Conservation (phyloP, 1,140 invertebrate genomes). For the Cotesia glomerata region DNA sequence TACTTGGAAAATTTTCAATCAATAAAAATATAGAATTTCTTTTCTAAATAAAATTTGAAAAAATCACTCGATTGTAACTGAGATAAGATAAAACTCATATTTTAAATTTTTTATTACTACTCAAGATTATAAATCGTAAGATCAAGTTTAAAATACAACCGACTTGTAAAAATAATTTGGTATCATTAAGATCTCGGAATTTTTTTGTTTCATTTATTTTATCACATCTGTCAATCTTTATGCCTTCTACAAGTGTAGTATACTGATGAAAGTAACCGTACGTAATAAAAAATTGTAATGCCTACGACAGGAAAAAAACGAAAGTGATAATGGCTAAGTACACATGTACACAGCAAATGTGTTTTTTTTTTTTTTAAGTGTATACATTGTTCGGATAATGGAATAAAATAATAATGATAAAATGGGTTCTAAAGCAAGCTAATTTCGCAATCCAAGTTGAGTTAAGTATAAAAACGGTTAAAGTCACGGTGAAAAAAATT, state of each 20-base stretch:
- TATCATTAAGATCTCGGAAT: slow-evolving; percentile 3
- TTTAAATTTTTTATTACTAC: background rate
- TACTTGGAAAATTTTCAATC: too few species aligned
- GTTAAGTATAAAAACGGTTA: background rate
- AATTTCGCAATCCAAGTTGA: background rate
- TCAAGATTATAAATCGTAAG: slow-evolving; percentile 10
- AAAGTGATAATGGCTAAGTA: too few species aligned
- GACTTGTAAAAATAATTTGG: background rate
- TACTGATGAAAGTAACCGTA: background rate
- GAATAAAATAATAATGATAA: background rate
- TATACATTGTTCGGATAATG: too few species aligned
- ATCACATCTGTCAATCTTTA: slow-evolving; percentile 5
- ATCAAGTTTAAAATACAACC: background rate
- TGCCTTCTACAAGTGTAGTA: background rate
- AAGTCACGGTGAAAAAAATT: slow-evolving; percentile 6
- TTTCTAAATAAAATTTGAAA: too few species aligned
- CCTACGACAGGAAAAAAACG: too few species aligned
- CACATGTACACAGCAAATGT: too few species aligned
- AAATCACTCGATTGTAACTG: too few species aligned
- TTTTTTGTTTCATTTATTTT: background rate
- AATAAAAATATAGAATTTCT: too few species aligned
- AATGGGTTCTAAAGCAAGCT: background rate
- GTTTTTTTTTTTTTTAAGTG: too few species aligned
- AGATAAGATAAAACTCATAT: background rate
- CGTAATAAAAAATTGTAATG: too few species aligned